phyloP scores from a whole-genome alignment of 1,140 invertebrate genomes.

The Drosophila novamexicana region DNA sequence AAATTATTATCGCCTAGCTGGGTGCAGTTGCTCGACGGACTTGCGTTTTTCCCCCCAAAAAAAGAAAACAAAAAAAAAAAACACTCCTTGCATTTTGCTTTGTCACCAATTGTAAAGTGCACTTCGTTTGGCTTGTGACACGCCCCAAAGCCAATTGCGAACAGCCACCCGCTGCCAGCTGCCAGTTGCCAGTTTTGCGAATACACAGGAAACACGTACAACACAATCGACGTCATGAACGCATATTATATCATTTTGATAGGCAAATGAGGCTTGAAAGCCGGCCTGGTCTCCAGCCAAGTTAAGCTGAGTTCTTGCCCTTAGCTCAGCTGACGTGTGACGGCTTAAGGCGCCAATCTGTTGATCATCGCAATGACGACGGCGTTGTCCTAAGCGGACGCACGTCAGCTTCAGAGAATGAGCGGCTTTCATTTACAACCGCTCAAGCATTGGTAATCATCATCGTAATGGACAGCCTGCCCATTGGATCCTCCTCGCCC shows the following conservation, averaged over 20 bases:
- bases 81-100: conserved; percentile 49
- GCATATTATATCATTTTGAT: conserved; percentile 79
- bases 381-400: conserved; percentile 60
- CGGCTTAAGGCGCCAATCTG: conserved; percentile 62
- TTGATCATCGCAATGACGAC: conserved; percentile 61
- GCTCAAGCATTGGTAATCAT: conserved; percentile 44
- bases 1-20: conserved; percentile 38
- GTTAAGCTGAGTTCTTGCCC: conserved; percentile 40
- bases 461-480: conserved; percentile 30
- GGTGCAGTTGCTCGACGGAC: conserved; percentile 59
- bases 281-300: conserved; percentile 48
- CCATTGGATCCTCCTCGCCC: conserved; percentile 2
- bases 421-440: conserved; percentile 44
- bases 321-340: conserved; percentile 45
- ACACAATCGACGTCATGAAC: conserved; percentile 68
- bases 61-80: conserved; percentile 16
- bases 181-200: conserved; percentile 42
- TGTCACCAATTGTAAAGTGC: conserved; percentile 64
- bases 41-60: conserved; percentile 25
- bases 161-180: conserved; percentile 1
- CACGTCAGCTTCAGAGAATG: conserved; percentile 45
- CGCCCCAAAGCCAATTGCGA: conserved; percentile 39
- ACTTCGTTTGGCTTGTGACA: conserved; percentile 54
- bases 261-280: conserved; percentile 81
- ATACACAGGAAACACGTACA: conserved; percentile 74